Percentiles rank a stretch among this genome's conserved stretches.
phyloP scores from a whole-genome alignment of 1,140 invertebrate genomes.

The Rhizoglyphus robini region DNA sequence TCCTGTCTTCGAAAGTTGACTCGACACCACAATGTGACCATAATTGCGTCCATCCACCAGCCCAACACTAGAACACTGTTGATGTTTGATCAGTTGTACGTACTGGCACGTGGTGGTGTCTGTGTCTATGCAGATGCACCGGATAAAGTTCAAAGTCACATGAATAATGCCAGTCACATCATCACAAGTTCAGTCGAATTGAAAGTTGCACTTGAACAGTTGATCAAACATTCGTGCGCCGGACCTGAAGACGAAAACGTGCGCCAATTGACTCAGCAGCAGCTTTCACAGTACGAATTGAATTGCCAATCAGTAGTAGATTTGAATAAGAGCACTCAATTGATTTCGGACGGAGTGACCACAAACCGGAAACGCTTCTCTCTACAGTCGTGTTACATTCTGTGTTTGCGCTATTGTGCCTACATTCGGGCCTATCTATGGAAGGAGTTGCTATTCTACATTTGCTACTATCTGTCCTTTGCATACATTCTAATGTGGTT shows the following conservation, averaged over 20 bases:
- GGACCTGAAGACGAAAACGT: background rate
- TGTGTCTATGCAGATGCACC: slow-evolving; percentile 10
- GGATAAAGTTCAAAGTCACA: background rate
- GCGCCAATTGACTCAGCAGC: background rate
- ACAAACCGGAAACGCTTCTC: slow-evolving; percentile 3
- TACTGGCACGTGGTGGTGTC: slow-evolving; percentile 11
- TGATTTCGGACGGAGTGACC: background rate
- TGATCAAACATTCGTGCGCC: slow-evolving; percentile 1
- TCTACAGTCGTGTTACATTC: background rate
- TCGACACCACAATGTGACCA: slow-evolving; percentile 1
- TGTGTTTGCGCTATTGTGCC: background rate
- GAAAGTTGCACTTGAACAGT: too few species aligned
- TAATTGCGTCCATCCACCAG: slow-evolving; percentile 14
- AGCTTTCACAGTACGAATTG: background rate
- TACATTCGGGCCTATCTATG: background rate
- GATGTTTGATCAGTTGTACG: slow-evolving; percentile 17
- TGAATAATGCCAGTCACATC: background rate
- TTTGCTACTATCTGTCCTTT: background rate
- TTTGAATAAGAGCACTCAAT: background rate
- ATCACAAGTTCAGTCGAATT: too few species aligned
- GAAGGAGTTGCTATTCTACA: background rate
- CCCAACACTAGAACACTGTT: slow-evolving; percentile 13
- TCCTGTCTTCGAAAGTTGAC: slow-evolving; percentile 38
- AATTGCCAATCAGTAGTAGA: too few species aligned
- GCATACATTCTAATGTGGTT: background rate